Evolutionary conservation across 2,797 vertebrate genomes (phyloP).

Genomic region (Hypotaenidia okinawae): DNA sequence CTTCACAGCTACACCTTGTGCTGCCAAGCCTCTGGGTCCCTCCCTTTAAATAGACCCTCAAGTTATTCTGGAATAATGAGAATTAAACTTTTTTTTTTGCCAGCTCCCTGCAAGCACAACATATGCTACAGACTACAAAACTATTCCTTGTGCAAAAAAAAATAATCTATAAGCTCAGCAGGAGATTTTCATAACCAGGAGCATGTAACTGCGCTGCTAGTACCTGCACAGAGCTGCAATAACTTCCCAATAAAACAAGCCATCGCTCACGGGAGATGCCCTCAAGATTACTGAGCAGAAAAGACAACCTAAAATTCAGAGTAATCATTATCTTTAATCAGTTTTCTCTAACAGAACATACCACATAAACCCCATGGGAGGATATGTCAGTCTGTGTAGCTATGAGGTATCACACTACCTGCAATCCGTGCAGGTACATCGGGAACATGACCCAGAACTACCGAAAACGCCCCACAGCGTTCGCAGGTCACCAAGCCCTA

Average conservation of each 20-base stretch:
- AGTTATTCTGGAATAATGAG: background rate
- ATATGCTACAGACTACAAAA: conserved; percentile 17
- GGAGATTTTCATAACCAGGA: background rate
- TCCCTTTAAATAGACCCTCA: background rate
- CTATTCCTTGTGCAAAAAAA: background rate
- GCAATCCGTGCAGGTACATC: background rate
- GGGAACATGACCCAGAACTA: background rate
- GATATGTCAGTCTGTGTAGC: background rate
- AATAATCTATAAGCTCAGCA: background rate
- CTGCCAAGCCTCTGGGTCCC: background rate
- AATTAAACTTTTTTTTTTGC: background rate
- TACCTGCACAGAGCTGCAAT: background rate
- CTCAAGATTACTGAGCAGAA: background rate
- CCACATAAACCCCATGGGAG: accelerated
- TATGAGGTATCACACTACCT: background rate
- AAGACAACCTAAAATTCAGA: background rate
- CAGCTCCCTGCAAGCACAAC: conserved; percentile 32
- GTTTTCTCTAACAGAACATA: background rate
- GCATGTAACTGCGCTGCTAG: background rate
- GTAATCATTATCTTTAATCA: background rate
- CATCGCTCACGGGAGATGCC: background rate
- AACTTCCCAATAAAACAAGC: background rate
- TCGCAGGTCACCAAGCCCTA: background rate
- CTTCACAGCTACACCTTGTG: background rate
- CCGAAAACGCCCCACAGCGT: background rate